Base-by-base conservation (phyloP, 2,797 vertebrate genomes). In the Trematomus bernacchii region DNA sequence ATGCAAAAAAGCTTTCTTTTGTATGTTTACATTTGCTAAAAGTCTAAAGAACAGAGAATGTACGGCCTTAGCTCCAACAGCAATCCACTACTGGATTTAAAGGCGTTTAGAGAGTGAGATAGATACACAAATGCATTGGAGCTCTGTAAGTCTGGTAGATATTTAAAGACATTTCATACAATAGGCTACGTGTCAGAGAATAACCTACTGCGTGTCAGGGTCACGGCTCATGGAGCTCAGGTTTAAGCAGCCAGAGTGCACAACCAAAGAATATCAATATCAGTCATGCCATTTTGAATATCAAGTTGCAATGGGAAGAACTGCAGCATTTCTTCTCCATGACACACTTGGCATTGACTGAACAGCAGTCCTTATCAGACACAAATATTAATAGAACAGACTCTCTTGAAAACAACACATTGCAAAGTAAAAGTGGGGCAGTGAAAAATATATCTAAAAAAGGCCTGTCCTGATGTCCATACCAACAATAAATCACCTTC, bases 231-330 rank as follows among this genome's bases (percentile, higher is more conserved):
- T 37, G 33, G 33, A 59, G 66, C 65, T 82, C 63, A 67, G 37
- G 33, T 86, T 76, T 53, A 63, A 64, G 51, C 63, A 67, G 61
- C 64, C 11, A 43, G 65, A 27, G 47, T 19, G 40, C 30, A 52
- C 65, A 16, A 62, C 15, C 30, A 42, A 52, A 79, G 42, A 80
- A 75, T 59, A 62, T 67, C 74, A 82, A 21, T 73, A 57, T 75
- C 66, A 71, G 42, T 52, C 47, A 27, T 23, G 33, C 14, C 55
- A 21, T 44, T 48, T 46, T 44, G 12, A 80, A 55, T 66, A 76
- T 83, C 61, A 58, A 33, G 66, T 50, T 51, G 21, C 55, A 51
- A 47, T 18, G 18, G 21, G 43, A 69, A 19, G 30, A 53, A 21
- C 18, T 59, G 47, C 37, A 37, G 27, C 3, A 33, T 33, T 12